Percentiles rank a stretch among this genome's conserved stretches.
Evolutionary conservation across 2,888 invertebrate genomes (phyloP).

Genomic region (Hemistola chrysoprasaria): DNA sequence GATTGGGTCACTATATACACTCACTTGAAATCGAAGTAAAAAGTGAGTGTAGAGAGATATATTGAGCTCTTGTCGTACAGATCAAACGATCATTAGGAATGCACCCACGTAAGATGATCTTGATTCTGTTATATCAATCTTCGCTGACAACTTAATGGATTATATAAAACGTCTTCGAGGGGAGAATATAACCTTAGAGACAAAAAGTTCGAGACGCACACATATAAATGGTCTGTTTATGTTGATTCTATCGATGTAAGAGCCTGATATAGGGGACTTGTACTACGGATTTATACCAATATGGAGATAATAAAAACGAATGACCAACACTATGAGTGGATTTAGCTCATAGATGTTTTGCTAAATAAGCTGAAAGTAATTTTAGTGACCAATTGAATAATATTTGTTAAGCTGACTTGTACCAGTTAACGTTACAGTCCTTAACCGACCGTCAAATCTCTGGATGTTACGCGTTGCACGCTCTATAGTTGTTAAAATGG

Average conservation of each 20-base stretch:
- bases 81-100: slow-evolving; percentile 55
- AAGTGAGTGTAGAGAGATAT: slow-evolving; percentile 7
- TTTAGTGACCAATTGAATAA: no score
- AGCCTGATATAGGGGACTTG: no score
- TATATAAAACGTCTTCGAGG: slow-evolving; percentile 60
- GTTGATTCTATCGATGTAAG: slow-evolving; percentile 15
- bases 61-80: slow-evolving; percentile 25
- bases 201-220: slow-evolving; percentile 34
- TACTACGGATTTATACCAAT: no score
- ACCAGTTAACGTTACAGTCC: no score
- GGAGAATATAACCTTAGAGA: slow-evolving; percentile 30
- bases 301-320: no score
- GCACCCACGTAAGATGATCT: slow-evolving; percentile 67
- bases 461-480: no score
- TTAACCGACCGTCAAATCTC: no score
- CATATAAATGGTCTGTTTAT: slow-evolving; percentile 26
- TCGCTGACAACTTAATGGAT: slow-evolving; percentile 76
- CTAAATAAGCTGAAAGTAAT: no score
- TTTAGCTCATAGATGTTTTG: no score
- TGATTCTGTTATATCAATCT: slow-evolving; percentile 74
- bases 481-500: no score
- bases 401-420: no score
- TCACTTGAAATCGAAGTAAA: slow-evolving; percentile 10
- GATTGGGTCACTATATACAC: slow-evolving; percentile 23
- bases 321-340: no score